Conservation (phyloP, 1,140 invertebrate genomes). For the Hirudo medicinalis region DNA sequence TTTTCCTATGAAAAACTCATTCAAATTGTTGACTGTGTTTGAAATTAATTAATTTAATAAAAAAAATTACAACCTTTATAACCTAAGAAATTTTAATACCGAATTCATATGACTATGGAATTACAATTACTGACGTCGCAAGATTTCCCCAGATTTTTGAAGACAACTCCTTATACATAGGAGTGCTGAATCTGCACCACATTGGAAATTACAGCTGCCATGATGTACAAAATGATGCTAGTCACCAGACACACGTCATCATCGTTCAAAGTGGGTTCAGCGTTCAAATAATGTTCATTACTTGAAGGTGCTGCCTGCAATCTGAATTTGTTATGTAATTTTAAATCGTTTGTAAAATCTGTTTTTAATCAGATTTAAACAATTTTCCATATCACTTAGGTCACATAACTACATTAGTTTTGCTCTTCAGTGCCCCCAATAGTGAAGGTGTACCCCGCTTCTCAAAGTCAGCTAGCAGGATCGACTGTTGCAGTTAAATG, state of each 20-base stretch:
- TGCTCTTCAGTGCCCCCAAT: constrained; percentile 31
- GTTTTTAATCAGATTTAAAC: no score
- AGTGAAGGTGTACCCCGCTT: constrained; percentile 30
- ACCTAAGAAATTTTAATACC: not conserved
- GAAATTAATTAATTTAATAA: no score
- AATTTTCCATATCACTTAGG: no score
- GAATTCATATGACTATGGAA: no score
- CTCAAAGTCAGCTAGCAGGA: constrained; percentile 26
- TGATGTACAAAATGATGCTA: constrained; percentile 57
- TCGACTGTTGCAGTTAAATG: constrained; percentile 31
- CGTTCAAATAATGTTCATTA: no score
- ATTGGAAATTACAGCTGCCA: constrained; percentile 69
- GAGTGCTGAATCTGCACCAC: constrained; percentile 58
- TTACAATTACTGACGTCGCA: not conserved
- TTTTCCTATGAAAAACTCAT: no score
- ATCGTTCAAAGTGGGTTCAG: constrained; percentile 58
- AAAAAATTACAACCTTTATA: not conserved
- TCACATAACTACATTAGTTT: no score
- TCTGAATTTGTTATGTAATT: no score
- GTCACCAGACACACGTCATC: constrained; percentile 61
- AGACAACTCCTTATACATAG: constrained; percentile 58
- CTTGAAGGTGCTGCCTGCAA: no score
- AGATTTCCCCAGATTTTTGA: constrained; percentile 32
- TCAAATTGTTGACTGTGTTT: no score
- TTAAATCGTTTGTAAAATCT: no score